Evolutionary conservation across 2,888 invertebrate genomes (phyloP).

Genomic region (Epistrophe eligans): DNA sequence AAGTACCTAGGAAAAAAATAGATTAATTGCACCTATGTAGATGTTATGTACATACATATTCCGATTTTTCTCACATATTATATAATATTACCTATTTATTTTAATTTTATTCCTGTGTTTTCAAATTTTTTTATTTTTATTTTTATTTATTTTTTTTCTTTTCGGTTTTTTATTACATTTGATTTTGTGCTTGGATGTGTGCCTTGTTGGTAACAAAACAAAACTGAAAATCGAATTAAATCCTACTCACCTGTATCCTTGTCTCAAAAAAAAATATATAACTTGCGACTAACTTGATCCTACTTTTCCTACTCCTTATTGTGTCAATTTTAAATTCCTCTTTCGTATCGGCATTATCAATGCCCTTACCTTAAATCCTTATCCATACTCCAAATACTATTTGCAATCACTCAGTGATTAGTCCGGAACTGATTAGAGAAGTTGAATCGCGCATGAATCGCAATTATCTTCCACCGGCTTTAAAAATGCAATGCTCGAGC

Average conservation of each 20-base stretch:
- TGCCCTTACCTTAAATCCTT: slow-evolving; percentile 16
- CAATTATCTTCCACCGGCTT: slow-evolving; percentile 90
- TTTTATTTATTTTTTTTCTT: slow-evolving; percentile 76
- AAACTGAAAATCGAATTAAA: slow-evolving; percentile 55
- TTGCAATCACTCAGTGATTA: slow-evolving; percentile 88
- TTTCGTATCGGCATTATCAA: slow-evolving; percentile 2
- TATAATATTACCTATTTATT: slow-evolving; percentile 5
- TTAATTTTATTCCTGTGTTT: slow-evolving; percentile 69
- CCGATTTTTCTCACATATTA: neutral
- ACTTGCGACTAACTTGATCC: slow-evolving; percentile 16
- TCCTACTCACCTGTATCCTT: slow-evolving; percentile 51
- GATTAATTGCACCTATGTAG: slow-evolving; percentile 15
- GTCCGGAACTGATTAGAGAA: slow-evolving; percentile 94
- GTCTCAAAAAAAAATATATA: neutral
- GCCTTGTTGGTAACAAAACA: slow-evolving; percentile 78
- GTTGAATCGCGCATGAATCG: slow-evolving; percentile 95
- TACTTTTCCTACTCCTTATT: neutral
- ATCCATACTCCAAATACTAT: slow-evolving; percentile 31
- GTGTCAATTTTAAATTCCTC: neutral
- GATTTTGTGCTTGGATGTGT: slow-evolving; percentile 78
- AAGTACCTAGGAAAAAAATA: slow-evolving; percentile 26
- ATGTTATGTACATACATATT: slow-evolving; percentile 1
- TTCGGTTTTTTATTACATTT: slow-evolving; percentile 76
- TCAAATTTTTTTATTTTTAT: slow-evolving; percentile 76
- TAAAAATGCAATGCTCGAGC: slow-evolving; percentile 84